These are phyloP conservation scores for Orientallactaga bullata DNA, from an alignment of 2,113 vertebrate genomes.

Conservation along the genomic window DNA sequence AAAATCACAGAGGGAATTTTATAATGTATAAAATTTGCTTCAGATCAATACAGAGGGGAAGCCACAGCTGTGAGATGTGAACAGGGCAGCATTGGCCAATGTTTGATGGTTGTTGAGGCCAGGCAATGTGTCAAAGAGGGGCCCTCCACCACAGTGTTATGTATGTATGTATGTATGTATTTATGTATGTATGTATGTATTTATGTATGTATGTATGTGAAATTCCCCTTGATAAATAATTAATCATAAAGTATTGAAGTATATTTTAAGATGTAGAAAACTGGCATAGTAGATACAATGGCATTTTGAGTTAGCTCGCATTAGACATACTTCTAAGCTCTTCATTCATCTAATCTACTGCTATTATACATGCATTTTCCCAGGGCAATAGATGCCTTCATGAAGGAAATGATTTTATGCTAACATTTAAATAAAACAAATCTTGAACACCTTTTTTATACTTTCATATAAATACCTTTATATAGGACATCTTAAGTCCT, in stretches of 20 bases:
- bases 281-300: neutral
- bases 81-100: too few species aligned
- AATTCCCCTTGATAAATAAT: conserved; percentile 33
- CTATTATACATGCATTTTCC: neutral
- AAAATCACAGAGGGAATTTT: neutral
- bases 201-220: too few species aligned
- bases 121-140: neutral
- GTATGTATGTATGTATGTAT: too few species aligned
- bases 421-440: conserved; percentile 57
- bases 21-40: neutral
- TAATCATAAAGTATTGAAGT: conserved; percentile 9
- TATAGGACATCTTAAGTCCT: neutral
- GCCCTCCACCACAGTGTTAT: neutral
- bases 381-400: conserved; percentile 6
- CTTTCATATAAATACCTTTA: conserved; percentile 40
- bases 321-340: neutral
- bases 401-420: conserved; percentile 52
- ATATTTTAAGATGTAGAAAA: neutral
- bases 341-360: neutral
- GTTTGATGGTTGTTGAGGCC: neutral
- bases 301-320: neutral
- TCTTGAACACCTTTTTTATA: conserved; percentile 40
- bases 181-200: too few species aligned
- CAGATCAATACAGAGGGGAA: neutral
- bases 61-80: neutral